Evolutionary conservation across 2,797 vertebrate genomes (phyloP).

Genomic region (Sebastes oblongus): DNA sequence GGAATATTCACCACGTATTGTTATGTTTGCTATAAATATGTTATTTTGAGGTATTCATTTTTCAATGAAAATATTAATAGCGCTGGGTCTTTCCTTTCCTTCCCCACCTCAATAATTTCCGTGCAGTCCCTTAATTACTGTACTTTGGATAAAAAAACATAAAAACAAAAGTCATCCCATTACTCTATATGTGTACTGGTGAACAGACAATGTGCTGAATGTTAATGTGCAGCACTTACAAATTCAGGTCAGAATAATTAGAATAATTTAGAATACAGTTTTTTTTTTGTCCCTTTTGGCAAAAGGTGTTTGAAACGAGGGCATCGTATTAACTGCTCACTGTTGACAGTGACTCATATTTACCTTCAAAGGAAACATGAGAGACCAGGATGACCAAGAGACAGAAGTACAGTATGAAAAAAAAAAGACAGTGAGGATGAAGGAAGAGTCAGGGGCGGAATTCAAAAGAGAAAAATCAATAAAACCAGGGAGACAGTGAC

Average conservation of each 20-base stretch:
- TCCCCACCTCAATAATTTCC: neutral
- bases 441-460: constrained; percentile 12
- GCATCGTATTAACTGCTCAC: neutral
- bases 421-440: neutral
- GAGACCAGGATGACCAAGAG: constrained; percentile 1
- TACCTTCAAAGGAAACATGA: constrained; percentile 6
- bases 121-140: neutral
- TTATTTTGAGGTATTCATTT: neutral
- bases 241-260: constrained; percentile 26
- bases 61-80: neutral
- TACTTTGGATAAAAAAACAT: neutral
- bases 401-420: neutral
- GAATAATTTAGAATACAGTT: constrained; percentile 4
- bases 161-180: neutral
- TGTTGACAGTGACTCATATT: constrained; percentile 20
- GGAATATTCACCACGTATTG: neutral
- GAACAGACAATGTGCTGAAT: neutral
- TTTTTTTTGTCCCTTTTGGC: neutral
- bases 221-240: constrained; percentile 3
- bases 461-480: constrained; percentile 52
- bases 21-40: neutral
- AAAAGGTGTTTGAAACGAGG: constrained; percentile 38
- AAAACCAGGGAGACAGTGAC: constrained; percentile 44
- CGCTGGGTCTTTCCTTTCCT: neutral
- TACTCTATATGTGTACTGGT: neutral